A percentile compares a stretch with the other conserved stretches of the same genome.
These are phyloP conservation scores for Pyrgilauda ruficollis DNA, from an alignment of 2,113 vertebrate species.

Conservation along the genomic window DNA sequence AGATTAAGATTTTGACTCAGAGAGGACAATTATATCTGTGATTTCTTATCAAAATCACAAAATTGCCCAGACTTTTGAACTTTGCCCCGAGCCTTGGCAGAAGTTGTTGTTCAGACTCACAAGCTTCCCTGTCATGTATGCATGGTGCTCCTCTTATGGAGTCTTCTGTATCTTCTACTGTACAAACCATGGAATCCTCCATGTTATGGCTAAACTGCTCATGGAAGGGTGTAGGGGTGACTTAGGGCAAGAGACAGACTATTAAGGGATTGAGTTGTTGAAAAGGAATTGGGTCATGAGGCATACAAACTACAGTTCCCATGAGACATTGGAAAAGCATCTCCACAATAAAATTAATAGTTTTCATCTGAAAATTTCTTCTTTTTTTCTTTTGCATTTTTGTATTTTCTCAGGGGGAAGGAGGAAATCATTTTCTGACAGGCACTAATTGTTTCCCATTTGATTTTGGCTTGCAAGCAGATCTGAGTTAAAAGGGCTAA, in stretches of 20 bases:
- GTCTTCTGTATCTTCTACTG: background rate
- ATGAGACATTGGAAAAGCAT: background rate
- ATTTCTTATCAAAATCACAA: background rate
- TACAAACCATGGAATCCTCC: background rate
- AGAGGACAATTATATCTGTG: background rate
- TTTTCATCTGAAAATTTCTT: conserved; percentile 5
- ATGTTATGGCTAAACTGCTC: background rate
- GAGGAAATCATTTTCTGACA: conserved; percentile 26
- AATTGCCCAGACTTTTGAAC: background rate
- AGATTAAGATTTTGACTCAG: background rate
- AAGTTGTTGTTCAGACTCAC: background rate
- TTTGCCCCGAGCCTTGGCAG: background rate
- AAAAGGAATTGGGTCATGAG: background rate
- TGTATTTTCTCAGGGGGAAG: conserved; percentile 22
- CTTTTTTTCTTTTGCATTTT: conserved; percentile 39
- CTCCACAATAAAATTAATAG: background rate
- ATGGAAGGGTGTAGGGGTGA: background rate
- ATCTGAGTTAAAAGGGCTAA: conserved; percentile 56
- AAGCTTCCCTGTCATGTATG: background rate
- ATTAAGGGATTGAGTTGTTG: background rate
- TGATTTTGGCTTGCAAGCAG: conserved; percentile 50
- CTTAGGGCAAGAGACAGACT: background rate
- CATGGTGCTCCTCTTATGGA: background rate
- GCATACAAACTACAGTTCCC: conserved; percentile 30
- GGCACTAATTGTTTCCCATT: conserved; percentile 62